Percentiles rank a stretch among this genome's conserved stretches.
phyloP scores from a whole-genome alignment of 2,888 invertebrate genomes.

The Hydroisotoma schaefferi region DNA sequence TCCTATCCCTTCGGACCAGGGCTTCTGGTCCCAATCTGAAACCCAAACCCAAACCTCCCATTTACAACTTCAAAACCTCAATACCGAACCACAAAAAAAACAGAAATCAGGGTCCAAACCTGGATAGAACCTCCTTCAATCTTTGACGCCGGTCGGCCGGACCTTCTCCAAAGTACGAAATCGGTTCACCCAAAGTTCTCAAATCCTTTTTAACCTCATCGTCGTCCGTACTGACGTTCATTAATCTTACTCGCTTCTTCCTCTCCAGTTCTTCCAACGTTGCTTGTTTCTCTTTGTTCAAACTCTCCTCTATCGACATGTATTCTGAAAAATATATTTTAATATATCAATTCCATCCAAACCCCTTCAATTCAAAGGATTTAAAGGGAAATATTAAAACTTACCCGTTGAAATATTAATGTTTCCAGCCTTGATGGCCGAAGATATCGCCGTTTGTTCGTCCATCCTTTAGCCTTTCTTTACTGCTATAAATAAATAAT shows the following conservation, averaged over 20 bases:
- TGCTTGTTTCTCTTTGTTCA: conserved; percentile 83
- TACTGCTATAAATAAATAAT: too few species aligned
- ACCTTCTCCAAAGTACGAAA: conserved; percentile 97
- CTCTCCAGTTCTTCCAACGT: conserved; percentile 94
- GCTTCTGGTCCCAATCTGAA: conserved; percentile 28
- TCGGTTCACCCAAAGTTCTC: conserved; percentile 88
- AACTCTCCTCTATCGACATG: conserved; percentile 81
- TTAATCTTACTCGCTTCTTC: conserved; percentile 84
- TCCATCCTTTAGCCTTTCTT: too few species aligned
- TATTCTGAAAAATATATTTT: conserved; percentile 59
- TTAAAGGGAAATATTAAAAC: too few species aligned
- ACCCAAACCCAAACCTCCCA: too few species aligned
- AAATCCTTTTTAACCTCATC: conserved; percentile 89
- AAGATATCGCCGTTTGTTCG: conserved; percentile 52
- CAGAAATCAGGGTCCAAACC: conserved; percentile 53
- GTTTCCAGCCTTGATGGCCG: conserved; percentile 61
- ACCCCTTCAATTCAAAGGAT: too few species aligned
- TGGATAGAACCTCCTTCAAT: conserved; percentile 80
- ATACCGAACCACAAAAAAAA: not conserved
- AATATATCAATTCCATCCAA: not conserved
- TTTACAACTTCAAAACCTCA: not conserved
- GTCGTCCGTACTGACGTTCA: conserved; percentile 98
- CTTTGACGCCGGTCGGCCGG: conserved; percentile 93
- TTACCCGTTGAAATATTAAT: conserved; percentile 66
- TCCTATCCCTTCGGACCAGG: conserved; percentile 35